phyloP scores from a whole-genome alignment of 1,140 invertebrate genomes.

The Stegodyphus dumicola region DNA sequence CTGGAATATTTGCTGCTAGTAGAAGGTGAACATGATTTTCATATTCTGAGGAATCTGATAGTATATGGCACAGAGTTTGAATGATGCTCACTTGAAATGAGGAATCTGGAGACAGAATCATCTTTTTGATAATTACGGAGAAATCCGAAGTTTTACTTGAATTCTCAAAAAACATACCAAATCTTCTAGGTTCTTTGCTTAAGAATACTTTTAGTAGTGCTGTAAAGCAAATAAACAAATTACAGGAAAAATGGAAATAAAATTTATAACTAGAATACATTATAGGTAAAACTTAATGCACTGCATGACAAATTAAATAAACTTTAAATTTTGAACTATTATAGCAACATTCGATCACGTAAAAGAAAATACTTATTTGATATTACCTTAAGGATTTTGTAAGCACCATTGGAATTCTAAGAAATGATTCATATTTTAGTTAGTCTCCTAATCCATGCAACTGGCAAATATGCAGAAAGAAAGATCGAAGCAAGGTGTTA shows the following conservation, averaged over 20 bases:
- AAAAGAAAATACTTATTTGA: background rate
- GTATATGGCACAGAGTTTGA: conserved; percentile 33
- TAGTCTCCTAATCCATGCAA: too few relatives aligned
- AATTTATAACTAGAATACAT: background rate
- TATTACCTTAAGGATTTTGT: background rate
- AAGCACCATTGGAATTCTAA: too few relatives aligned
- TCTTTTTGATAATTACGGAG: conserved; percentile 14
- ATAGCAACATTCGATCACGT: background rate
- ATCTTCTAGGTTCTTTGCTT: background rate
- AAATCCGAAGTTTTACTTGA: conserved; percentile 15
- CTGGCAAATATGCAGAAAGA: too few relatives aligned
- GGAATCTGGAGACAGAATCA: conserved; percentile 3
- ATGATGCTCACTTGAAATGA: conserved; percentile 30
- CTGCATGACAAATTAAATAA: background rate
- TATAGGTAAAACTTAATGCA: background rate
- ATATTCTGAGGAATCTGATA: background rate
- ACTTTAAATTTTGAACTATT: background rate
- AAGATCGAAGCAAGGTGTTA: too few relatives aligned
- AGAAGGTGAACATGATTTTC: conserved; percentile 6
- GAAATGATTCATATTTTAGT: too few relatives aligned
- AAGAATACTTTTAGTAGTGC: conserved; percentile 43
- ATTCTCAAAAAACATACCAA: conserved; percentile 17
- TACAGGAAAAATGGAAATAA: background rate
- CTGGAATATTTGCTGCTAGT: conserved; percentile 30
- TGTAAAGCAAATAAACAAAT: conserved; percentile 6